Percentiles rank a stretch among this genome's conserved stretches.
Conservation (phyloP, 2,797 vertebrate species). For the Gallirallus australis region DNA sequence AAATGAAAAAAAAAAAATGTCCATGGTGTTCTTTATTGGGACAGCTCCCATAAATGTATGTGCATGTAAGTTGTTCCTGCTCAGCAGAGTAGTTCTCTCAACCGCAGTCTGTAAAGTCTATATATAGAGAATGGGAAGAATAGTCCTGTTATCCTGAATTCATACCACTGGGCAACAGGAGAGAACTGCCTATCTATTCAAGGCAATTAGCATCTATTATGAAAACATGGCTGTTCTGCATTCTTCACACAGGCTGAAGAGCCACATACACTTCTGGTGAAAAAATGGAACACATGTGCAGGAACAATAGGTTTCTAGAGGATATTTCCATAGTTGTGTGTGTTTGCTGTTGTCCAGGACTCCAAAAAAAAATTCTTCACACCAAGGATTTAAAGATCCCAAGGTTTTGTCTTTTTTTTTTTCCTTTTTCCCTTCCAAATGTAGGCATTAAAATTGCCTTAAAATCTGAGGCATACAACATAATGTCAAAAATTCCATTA, state of each 20-base stretch:
- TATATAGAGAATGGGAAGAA: not conserved
- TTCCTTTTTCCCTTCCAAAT: not conserved
- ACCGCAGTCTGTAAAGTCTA: not conserved
- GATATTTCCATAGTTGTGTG: not conserved
- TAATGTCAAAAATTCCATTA: constrained; percentile 1
- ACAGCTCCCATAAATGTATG: not conserved
- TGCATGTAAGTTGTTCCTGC: not conserved
- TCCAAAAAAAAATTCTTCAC: not conserved
- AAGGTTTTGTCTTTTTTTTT: not conserved
- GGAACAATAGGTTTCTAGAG: constrained; percentile 1
- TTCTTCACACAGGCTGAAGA: constrained; percentile 8
- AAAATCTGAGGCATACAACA: not conserved
- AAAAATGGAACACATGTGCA: not conserved
- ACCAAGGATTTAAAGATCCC: not conserved
- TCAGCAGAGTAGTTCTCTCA: not conserved
- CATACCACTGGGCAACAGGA: not conserved
- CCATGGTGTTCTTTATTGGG: not conserved
- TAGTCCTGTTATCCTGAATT: not conserved
- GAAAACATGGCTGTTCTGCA: not conserved
- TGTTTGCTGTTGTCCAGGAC: not conserved
- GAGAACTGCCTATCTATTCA: not conserved
- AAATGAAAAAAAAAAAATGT: not conserved
- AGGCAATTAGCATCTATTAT: constrained; percentile 15
- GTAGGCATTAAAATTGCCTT: not conserved
- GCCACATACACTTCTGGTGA: not conserved